Base-by-base conservation (phyloP, 2,113 vertebrate species). In the Chitala chitala region DNA sequence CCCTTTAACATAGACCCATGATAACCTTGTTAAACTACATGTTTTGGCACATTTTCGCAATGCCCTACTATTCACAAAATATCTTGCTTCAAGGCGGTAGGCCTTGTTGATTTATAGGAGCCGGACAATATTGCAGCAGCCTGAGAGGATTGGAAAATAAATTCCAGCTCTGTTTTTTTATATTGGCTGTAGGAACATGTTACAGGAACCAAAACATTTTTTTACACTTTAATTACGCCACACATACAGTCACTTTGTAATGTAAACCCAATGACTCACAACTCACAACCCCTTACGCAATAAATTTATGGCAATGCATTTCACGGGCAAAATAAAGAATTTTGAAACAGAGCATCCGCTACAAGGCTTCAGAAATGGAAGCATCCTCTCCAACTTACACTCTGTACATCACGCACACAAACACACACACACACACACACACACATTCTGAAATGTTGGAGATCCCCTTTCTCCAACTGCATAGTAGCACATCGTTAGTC, bases 401-500 rank as follows among this genome's bases (percentile, higher is more conserved):
- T 59, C 56, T n/a, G n/a, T n/a, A n/a, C n/a, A n/a, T n/a, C 44
- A 46, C 44, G 12, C 44, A 46, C 44, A 46, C 44, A 46, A 5
- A 46, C 44, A 46, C 44, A 46, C 44, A 46, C 59, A 29, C 59
- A 63, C 29, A 63, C 59, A 63, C 59, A 61, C 58, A 55, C 53
- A 63, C 59, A 59, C 29, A 26, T 31, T 13, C 56, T 31, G 15
- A 20, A 33, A 17, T 38, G 59, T 63, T 63, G 59, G 38, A 63
- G 33, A 17, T 63, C 38, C 59, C 31, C 59, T n/a, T n/a, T n/a
- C n/a, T n/a, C n/a, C n/a, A n/a, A n/a, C n/a, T n/a, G n/a, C n/a
- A n/a, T n/a, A 51, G 12, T 20, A 46, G 42, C 64, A 46, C 33
- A 10, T 3, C 12, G 59, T 13, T 6, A 3, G 6, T n/a, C 7